Conservation (phyloP, 2,113 vertebrate genomes). For the Crypturellus undulatus region DNA sequence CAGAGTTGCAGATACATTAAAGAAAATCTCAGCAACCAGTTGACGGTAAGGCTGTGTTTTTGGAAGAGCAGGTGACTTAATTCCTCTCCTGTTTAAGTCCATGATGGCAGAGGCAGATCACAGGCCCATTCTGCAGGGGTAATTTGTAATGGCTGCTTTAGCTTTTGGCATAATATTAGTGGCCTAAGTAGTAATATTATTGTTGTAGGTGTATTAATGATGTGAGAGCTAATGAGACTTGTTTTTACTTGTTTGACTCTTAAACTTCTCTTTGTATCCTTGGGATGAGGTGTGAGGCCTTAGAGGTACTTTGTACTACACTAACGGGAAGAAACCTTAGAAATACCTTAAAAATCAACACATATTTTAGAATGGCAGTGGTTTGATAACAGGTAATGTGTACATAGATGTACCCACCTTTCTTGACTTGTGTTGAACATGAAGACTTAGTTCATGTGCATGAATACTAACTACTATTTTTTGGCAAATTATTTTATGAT, state of each 20-base stretch:
- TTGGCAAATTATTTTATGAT: background rate
- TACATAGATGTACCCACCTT: rapidly evolving
- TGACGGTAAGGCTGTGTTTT: background rate
- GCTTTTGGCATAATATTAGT: background rate
- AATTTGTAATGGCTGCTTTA: background rate
- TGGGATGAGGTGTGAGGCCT: background rate
- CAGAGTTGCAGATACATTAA: background rate
- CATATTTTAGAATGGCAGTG: background rate
- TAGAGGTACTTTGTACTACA: background rate
- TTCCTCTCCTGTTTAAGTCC: background rate
- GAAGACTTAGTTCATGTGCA: background rate
- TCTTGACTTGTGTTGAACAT: background rate
- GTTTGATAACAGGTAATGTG: background rate
- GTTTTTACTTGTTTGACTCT: background rate
- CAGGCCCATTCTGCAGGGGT: background rate
- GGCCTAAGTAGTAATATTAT: background rate
- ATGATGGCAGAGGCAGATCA: background rate
- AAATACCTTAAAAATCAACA: background rate
- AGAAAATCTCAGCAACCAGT: background rate
- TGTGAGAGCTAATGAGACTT: background rate
- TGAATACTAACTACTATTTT: background rate
- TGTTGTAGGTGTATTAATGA: background rate
- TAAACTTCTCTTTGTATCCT: background rate
- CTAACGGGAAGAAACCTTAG: no score
- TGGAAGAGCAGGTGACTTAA: background rate